Base-by-base conservation (phyloP, 2,113 vertebrate species). In the Anhinga anhinga region DNA sequence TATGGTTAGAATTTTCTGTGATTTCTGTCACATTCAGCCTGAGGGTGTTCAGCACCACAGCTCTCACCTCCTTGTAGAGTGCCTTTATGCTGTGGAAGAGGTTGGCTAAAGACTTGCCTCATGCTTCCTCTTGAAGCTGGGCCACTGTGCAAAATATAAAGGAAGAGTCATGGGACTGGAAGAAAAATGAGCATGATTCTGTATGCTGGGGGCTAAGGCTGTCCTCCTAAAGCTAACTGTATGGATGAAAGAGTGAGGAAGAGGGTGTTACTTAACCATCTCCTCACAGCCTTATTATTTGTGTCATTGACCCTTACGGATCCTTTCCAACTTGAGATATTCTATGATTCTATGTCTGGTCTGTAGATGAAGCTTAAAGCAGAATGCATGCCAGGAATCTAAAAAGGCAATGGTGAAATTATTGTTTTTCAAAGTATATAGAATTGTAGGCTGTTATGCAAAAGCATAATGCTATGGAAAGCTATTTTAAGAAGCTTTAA, bases 401-500 rank as follows among this genome's bases (percentile, higher is more conserved):
- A 42, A 84, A 61, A 76, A 27, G 19, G 17, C 42, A 76, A n/a
- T 38, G 0, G 0, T 63, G 23, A 53, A 84, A 80, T 45, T 19
- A n/a, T 7, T 56, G 9, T 22, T 82, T 96, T 82, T 72, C 49
- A 22, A 74, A 78, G 47, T 61, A 15, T 18, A 3, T 38, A 26
- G 45, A 63, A 15, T 78, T 55, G 16, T 55, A 44, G 58, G 58
- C 30, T 87, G 49, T 92, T 95, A 69, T 0, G 3, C 73, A 93
- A 95, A 93, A 36, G 0, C 25, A 25, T 49, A 62, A 32, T 67
- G 70, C 78, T 91, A 55, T 38, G 50, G 66, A 77, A 93, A 90
- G 49, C 58, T 76, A 47, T 89, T 94, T 61, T 78, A 95, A 96
- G 87, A 56, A 87, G 61, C 70, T 90, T 94, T 95, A 80, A 85